Evolutionary conservation across 2,797 vertebrate species (phyloP).

Genomic region (Poeciliopsis paucimaculata): DNA sequence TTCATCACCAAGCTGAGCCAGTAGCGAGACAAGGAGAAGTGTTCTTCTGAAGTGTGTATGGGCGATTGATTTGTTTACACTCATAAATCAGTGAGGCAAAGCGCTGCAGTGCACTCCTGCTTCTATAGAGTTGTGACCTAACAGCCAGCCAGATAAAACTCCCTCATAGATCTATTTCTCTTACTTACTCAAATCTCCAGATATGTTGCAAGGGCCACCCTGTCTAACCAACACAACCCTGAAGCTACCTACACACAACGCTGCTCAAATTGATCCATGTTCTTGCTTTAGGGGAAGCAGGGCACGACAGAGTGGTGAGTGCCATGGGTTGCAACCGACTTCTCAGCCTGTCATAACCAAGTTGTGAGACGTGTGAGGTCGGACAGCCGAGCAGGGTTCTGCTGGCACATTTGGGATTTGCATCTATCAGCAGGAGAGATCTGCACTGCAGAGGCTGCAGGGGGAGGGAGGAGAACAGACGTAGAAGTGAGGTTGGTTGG

Average conservation of each 20-base stretch:
- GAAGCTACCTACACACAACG: slow-evolving; percentile 1
- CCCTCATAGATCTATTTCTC: slow-evolving; percentile 24
- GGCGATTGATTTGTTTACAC: slow-evolving; percentile 77
- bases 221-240: slow-evolving; percentile 20
- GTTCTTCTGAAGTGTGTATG: slow-evolving; percentile 54
- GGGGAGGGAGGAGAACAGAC: slow-evolving; percentile 51
- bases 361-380: slow-evolving; percentile 55
- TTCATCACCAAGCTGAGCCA: slow-evolving; percentile 39
- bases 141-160: slow-evolving; percentile 36
- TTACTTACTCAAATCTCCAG: slow-evolving; percentile 9
- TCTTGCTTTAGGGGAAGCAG: not conserved
- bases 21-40: slow-evolving; percentile 45
- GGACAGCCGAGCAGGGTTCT: slow-evolving; percentile 59
- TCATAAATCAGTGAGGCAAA: slow-evolving; percentile 59
- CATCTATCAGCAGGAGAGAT: slow-evolving; percentile 80
- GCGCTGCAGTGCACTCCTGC: slow-evolving; percentile 37
- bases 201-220: slow-evolving; percentile 13
- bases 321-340: slow-evolving; percentile 32
- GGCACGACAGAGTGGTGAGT: slow-evolving; percentile 24
- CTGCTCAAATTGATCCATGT: slow-evolving; percentile 18
- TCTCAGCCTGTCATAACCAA: slow-evolving; percentile 46
- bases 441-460: slow-evolving; percentile 82
- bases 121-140: slow-evolving; percentile 49
- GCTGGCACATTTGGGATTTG: slow-evolving; percentile 76
- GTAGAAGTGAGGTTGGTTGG: slow-evolving; percentile 32